Percentiles rank a stretch among this genome's conserved stretches.
These are phyloP conservation scores for Ispidina picta DNA, from an alignment of 2,797 vertebrate genomes.

Conservation along the genomic window DNA sequence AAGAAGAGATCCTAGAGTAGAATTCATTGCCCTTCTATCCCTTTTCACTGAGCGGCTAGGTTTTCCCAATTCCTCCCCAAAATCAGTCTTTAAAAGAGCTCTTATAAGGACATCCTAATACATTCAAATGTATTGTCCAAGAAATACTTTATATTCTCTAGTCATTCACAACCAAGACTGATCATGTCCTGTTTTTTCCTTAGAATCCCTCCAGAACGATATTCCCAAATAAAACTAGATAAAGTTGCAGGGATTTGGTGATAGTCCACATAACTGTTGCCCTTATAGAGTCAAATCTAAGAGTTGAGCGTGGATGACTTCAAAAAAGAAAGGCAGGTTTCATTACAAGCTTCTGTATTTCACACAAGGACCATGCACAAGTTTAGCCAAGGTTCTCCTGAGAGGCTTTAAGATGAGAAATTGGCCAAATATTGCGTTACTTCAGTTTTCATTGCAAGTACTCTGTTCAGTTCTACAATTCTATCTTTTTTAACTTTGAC, in stretches of 20 bases:
- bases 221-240: neutral
- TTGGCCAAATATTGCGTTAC: neutral
- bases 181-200: neutral
- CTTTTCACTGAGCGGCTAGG: neutral
- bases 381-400: neutral
- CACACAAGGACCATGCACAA: neutral
- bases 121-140: neutral
- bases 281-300: neutral
- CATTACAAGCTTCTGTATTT: neutral
- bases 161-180: neutral
- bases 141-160: neutral
- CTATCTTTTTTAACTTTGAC: neutral
- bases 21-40: constrained; percentile 36
- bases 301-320: neutral
- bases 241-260: neutral
- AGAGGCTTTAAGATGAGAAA: neutral
- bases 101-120: neutral
- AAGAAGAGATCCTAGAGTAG: constrained; percentile 11
- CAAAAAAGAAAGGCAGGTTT: neutral
- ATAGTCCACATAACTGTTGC: neutral
- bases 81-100: neutral
- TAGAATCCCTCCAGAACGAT: neutral
- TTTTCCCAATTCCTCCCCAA: neutral
- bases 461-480: neutral
- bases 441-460: neutral